phyloP scores from a whole-genome alignment of 2,888 invertebrate genomes.

The Cantharis rustica region DNA sequence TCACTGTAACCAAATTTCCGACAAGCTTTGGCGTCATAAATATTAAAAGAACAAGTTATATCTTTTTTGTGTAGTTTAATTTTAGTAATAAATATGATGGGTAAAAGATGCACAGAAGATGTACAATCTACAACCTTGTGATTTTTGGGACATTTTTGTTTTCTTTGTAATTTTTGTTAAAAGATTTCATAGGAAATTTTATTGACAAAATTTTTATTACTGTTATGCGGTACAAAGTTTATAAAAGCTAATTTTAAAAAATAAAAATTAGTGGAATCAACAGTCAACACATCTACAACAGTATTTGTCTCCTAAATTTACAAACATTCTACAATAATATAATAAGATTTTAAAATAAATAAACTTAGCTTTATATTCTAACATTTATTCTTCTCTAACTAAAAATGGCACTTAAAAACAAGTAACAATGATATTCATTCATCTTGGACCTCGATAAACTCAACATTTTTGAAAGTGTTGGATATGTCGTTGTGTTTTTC shows the following conservation, averaged over 20 bases:
- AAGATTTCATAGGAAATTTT: not conserved
- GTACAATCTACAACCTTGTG: too few species aligned
- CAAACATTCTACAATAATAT: not conserved
- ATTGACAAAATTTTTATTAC: not conserved
- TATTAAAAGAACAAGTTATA: too few species aligned
- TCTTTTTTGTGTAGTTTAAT: too few species aligned
- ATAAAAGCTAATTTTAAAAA: conserved; percentile 7
- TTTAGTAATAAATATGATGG: too few species aligned
- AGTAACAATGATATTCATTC: conserved; percentile 18
- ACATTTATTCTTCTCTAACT: not conserved
- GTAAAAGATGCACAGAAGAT: too few species aligned
- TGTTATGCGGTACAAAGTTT: not conserved
- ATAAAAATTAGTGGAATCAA: conserved; percentile 20
- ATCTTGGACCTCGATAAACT: conserved; percentile 57
- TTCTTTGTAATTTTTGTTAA: too few species aligned
- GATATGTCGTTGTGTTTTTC: conserved; percentile 55
- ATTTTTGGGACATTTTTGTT: too few species aligned
- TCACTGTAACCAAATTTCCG: too few species aligned
- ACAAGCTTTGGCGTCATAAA: too few species aligned
- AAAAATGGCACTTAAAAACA: not conserved
- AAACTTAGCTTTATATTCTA: not conserved
- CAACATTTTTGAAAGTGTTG: conserved; percentile 51
- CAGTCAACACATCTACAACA: conserved; percentile 7
- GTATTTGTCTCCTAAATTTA: not conserved
- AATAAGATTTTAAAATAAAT: not conserved